These are phyloP conservation scores for Ifrita kowaldi DNA, from an alignment of 2,113 vertebrate genomes.

Conservation along the genomic window DNA sequence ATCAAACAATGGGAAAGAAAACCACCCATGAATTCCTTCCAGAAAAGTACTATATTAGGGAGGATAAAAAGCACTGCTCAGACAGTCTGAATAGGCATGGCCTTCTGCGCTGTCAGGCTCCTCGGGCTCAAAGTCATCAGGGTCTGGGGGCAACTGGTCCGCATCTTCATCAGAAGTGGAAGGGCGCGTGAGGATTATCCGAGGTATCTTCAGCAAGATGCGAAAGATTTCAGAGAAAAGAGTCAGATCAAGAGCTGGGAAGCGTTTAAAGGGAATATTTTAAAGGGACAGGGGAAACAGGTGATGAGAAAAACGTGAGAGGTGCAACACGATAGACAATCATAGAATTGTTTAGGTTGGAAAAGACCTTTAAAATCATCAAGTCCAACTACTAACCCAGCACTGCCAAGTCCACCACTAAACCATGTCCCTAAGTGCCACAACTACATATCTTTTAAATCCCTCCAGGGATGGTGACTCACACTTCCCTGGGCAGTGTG, in stretches of 20 bases:
- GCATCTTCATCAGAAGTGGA: constrained; percentile 84
- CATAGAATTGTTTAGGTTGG: neutral
- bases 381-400: neutral
- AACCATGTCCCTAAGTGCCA: neutral
- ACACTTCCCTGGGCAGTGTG: neutral
- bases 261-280: neutral
- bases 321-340: neutral
- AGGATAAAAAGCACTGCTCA: constrained; percentile 73
- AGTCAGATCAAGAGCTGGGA: neutral
- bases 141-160: constrained; percentile 70
- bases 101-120: constrained; percentile 27
- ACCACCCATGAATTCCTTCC: neutral
- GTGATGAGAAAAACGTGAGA: neutral
- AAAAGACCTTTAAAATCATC: neutral
- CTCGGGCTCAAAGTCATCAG: constrained; percentile 42
- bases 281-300: neutral
- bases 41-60: constrained; percentile 45
- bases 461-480: neutral
- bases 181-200: constrained; percentile 83
- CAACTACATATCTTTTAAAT: neutral
- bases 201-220: constrained; percentile 75
- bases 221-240: neutral
- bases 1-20: neutral
- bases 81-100: constrained; percentile 46
- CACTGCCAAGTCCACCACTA: neutral